Base-by-base conservation (phyloP, 2,113 vertebrate genomes). In the Gasterosteus aculeatus region DNA sequence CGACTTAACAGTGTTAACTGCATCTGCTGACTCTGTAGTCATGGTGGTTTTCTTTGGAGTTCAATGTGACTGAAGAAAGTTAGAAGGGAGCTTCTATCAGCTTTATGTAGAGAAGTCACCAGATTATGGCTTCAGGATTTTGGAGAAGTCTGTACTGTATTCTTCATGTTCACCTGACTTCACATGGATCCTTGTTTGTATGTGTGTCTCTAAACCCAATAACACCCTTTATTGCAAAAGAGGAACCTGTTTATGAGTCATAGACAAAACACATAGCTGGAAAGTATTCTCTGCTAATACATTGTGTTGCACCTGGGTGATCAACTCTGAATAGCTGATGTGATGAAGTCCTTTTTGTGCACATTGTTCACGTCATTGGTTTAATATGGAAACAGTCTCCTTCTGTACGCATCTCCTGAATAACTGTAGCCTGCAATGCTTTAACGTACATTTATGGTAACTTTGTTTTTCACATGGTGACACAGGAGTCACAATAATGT, bases 391-490 rank as follows among this genome's bases (percentile, higher is more conserved):
- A 8, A 74, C 51, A 56, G 62, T 82, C 33, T 85, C 70, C 78
- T 33, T 71, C 49, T 75, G 51, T 82, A 62, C 63, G 75, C 57
- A 33, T 85, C 60, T 77, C 62, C 69, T 84, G 35, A 72, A 7
- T 87, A 82, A 73, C 56, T 80, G 80, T 88, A 88, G 72, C 85
- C 85, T 85, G 88, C 85, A 71, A 75, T 88, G 89, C 82, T 92
- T 92, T 85, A 85, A 89, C 83, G 61, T 39, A 88, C 73, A 77
- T 18, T 83, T 78, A 64, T 70, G 77, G 83, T 83, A 2, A 60
- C 76, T 78, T 85, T 88, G 77, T 69, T 87, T 89, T 33, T 90
- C 73, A 86, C 70, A 86, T 72, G 63, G 69, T 72, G 74, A 84
- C 72, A 75, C n/a, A 64, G 22, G 81, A 64, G 74, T 84, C 81